phyloP scores from a whole-genome alignment of 2,797 vertebrate species.

The Enoplosus armatus region DNA sequence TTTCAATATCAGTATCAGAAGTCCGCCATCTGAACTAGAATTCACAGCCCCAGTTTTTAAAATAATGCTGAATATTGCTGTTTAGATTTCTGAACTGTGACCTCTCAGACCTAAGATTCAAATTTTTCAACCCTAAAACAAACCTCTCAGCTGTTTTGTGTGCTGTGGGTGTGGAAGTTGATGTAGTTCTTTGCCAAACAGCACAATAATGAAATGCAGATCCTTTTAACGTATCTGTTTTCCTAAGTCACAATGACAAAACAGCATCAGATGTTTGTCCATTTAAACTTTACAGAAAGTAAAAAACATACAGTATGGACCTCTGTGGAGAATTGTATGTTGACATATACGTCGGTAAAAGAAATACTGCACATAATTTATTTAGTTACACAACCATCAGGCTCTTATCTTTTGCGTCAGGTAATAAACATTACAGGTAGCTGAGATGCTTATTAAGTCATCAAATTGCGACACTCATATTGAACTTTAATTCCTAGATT shows the following conservation, averaged over 20 bases:
- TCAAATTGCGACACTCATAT: neutral
- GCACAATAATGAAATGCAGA: neutral
- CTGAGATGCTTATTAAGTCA: slow-evolving; percentile 5
- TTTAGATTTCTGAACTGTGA: neutral
- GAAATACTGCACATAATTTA: neutral
- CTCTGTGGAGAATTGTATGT: neutral
- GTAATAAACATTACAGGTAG: slow-evolving; percentile 1
- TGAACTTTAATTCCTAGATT: neutral
- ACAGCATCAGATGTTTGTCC: too few relatives aligned
- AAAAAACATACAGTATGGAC: neutral
- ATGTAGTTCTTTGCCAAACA: neutral
- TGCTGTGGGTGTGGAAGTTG: neutral
- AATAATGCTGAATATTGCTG: neutral
- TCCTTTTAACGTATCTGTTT: neutral
- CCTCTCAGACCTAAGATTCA: neutral
- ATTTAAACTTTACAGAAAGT: neutral
- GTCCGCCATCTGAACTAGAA: neutral
- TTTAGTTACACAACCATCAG: neutral
- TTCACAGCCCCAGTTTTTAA: neutral
- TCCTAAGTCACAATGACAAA: neutral
- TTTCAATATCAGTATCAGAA: neutral
- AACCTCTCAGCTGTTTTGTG: neutral
- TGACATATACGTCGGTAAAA: neutral
- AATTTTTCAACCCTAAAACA: neutral
- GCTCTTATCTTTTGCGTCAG: neutral